These are phyloP conservation scores for Phrixothrix hirtus DNA, from an alignment of 2,888 invertebrate species.

Conservation along the genomic window DNA sequence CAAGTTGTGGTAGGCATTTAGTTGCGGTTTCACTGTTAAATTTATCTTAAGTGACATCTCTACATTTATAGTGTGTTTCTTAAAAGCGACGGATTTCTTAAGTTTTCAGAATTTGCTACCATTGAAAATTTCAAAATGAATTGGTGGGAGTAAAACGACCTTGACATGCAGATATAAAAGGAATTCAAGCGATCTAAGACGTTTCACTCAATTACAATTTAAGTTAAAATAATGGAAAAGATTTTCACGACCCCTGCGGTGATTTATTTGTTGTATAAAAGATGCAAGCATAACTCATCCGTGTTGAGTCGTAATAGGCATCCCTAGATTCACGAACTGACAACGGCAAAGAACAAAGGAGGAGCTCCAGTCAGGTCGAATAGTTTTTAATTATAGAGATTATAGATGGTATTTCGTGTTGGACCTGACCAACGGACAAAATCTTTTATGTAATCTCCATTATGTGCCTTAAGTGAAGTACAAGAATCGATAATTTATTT, in stretches of 20 bases:
- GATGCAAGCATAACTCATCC: slow-evolving; percentile 4
- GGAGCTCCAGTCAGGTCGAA: slow-evolving; percentile 5
- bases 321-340: slow-evolving; percentile 4
- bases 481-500: slow-evolving; percentile 8
- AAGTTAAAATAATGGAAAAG: background rate
- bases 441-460: slow-evolving; percentile 18
- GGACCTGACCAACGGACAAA: slow-evolving; percentile 1
- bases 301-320: slow-evolving; percentile 7
- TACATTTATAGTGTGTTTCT: too few species aligned
- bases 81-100: too few species aligned
- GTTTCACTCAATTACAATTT: background rate
- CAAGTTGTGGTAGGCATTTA: too few species aligned
- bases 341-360: slow-evolving; percentile 16
- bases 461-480: slow-evolving; percentile 14
- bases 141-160: too few species aligned
- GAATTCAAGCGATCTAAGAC: too few species aligned
- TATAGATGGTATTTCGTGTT: slow-evolving; percentile 5
- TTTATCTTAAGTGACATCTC: too few species aligned
- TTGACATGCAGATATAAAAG: background rate
- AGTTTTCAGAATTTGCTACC: too few species aligned
- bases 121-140: too few species aligned
- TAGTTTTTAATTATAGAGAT: slow-evolving; percentile 16
- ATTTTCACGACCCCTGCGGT: slow-evolving; percentile 1
- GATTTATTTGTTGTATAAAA: background rate
- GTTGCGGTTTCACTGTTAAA: too few species aligned